Base-by-base conservation (phyloP, 2,113 vertebrate genomes). In the Poeciliopsis occidentalis region DNA sequence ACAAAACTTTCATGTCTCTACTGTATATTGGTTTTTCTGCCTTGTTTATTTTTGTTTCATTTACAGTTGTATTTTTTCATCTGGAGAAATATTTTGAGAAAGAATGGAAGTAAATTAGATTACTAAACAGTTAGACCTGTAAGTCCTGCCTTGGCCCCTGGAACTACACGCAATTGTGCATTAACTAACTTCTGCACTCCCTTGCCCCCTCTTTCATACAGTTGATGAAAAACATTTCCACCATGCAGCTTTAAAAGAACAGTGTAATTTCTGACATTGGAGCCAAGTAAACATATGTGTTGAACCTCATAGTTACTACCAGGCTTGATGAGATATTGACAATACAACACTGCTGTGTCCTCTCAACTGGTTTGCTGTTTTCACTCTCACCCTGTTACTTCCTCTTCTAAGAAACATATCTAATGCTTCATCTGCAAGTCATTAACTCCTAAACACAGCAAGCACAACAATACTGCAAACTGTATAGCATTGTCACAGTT, bases 401-500 rank as follows among this genome's bases (percentile, higher is more conserved):
- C 69, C 37, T 78, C 57, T 15, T 47, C 76, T 62, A 47, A 44
- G 77, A 91, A 86, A 88, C 89, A 74, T 67, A 63, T 70, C 76
- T 32, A 68, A 64, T 69, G 11, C 79, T 22, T 77, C 92, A 92
- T 88, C 90, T 95, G 94, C 81, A 71, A 89, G 79, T 83, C 84
- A 91, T 94, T 93, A 93, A 86, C 85, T 88, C 81, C 62, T 41
- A 81, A 87, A 91, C 88, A 87, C 67, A 80, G 84, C 80, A 75
- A 54, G 67, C 80, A 88, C 85, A 89, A 87, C 87, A 88, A 86
- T 85, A 87, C 69, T 71, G 89, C 90, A 92, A 94, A 93, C 90
- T 92, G 87, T 75, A 87, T 71, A 76, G 75, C 68, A 76, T 76
- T 85, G 81, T 88, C 86, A 86, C 82, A 76, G 72, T 78, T 77